Percentiles rank a stretch among this genome's conserved stretches.
These are phyloP conservation scores for Trissonchulus latispiculum DNA, from an alignment of 2,888 invertebrate species.

Conservation along the genomic window DNA sequence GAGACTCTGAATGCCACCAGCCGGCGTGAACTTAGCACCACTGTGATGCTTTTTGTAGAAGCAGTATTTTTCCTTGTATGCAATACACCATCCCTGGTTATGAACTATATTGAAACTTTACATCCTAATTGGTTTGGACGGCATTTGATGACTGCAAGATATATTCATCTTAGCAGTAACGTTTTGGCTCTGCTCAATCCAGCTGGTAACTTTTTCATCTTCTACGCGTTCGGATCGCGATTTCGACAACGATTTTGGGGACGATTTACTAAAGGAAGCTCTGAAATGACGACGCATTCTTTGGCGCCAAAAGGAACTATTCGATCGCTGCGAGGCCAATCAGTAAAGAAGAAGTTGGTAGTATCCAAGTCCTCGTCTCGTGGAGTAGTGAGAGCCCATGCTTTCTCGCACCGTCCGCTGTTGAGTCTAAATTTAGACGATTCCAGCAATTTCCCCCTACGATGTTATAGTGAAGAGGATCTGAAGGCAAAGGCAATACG, in stretches of 20 bases:
- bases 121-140: not conserved
- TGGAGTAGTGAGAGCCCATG: no score
- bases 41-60: constrained; percentile 10
- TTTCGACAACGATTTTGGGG: not conserved
- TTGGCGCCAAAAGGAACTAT: no score
- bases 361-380: no score
- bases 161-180: not conserved
- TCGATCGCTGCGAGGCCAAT: no score
- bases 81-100: not conserved
- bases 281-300: no score
- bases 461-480: no score
- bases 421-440: no score
- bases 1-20: constrained; percentile 1
- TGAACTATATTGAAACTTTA: constrained; percentile 4
- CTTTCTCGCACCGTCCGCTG: no score
- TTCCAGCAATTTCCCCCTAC: no score
- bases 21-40: not conserved
- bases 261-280: no score
- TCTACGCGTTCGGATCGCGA: not conserved
- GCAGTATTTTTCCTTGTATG: not conserved
- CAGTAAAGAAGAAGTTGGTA: no score
- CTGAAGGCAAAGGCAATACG: no score
- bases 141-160: not conserved
- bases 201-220: not conserved
- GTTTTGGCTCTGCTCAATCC: not conserved